Percentiles rank a stretch among this genome's conserved stretches.
Evolutionary conservation across 1,140 invertebrate genomes (phyloP).

Genomic region (Argopecten irradians): DNA sequence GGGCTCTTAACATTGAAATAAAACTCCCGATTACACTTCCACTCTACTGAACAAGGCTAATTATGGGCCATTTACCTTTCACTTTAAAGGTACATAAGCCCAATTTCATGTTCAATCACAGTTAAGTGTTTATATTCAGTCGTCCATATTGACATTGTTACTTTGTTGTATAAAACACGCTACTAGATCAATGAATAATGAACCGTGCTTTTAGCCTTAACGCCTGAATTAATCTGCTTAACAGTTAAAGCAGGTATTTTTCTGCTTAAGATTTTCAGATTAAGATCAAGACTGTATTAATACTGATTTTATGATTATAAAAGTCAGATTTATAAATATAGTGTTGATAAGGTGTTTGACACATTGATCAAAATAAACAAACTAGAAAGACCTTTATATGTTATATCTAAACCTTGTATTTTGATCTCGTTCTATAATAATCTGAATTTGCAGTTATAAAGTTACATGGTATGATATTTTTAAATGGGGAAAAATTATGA

Average conservation of each 20-base stretch:
- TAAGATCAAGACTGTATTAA: background rate
- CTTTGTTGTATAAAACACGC: background rate
- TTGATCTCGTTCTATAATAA: too few relatives aligned
- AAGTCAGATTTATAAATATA: background rate
- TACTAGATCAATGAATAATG: background rate
- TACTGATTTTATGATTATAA: background rate
- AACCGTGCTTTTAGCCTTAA: background rate
- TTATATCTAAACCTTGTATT: background rate
- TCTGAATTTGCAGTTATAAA: background rate
- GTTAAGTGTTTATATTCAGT: background rate
- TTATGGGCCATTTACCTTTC: slow-evolving; percentile 3
- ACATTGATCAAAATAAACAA: background rate
- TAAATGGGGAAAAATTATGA: background rate
- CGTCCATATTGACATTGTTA: slow-evolving; percentile 10
- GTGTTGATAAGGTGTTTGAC: background rate
- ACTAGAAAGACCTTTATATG: background rate
- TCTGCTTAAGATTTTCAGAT: background rate
- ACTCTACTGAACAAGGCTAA: background rate
- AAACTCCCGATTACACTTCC: background rate
- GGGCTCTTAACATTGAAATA: slow-evolving; percentile 2
- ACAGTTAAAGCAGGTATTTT: background rate
- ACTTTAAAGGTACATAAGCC: slow-evolving; percentile 20
- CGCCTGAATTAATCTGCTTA: background rate
- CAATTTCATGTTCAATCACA: background rate
- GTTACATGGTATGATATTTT: background rate